Percentiles rank a stretch among this genome's conserved stretches.
phyloP scores from a whole-genome alignment of 2,888 invertebrate genomes.

The Drosophila greeni region DNA sequence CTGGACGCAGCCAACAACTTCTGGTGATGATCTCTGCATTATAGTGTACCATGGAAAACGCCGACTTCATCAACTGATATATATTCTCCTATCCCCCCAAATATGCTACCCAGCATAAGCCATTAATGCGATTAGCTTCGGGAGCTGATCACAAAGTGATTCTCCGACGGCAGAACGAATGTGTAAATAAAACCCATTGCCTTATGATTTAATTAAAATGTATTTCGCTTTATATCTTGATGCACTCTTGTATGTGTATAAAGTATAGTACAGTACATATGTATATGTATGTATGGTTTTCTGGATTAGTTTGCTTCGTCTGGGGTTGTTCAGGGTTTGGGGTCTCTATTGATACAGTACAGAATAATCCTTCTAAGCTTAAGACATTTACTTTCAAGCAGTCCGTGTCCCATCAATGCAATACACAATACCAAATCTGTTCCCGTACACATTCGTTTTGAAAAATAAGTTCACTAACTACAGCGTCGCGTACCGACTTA shows the following conservation, averaged over 20 bases:
- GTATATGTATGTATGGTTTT: constrained; percentile 29
- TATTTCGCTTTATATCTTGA: constrained; percentile 42
- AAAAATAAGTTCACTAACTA: constrained; percentile 67
- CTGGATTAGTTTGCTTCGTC: constrained; percentile 15
- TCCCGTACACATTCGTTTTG: constrained; percentile 48
- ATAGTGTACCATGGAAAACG: not conserved
- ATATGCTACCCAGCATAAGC: not conserved
- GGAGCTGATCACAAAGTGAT: not conserved
- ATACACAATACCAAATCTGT: constrained; percentile 50
- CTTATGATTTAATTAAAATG: constrained; percentile 51
- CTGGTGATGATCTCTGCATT: not conserved
- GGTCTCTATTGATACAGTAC: constrained; percentile 28
- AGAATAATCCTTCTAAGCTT: constrained; percentile 46
- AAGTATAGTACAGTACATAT: constrained; percentile 54
- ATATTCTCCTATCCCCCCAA: not conserved
- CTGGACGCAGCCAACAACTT: constrained; percentile 2
- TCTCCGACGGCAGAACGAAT: not conserved
- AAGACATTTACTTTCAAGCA: constrained; percentile 51
- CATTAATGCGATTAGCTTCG: not conserved
- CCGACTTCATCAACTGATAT: not conserved
- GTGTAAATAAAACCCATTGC: constrained; percentile 12
- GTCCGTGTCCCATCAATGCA: constrained; percentile 38
- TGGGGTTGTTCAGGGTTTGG: not conserved
- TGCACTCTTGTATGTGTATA: constrained; percentile 40
- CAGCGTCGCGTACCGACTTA: constrained; percentile 44